phyloP scores from a whole-genome alignment of 1,140 invertebrate genomes.

The Brachionus calyciflorus region DNA sequence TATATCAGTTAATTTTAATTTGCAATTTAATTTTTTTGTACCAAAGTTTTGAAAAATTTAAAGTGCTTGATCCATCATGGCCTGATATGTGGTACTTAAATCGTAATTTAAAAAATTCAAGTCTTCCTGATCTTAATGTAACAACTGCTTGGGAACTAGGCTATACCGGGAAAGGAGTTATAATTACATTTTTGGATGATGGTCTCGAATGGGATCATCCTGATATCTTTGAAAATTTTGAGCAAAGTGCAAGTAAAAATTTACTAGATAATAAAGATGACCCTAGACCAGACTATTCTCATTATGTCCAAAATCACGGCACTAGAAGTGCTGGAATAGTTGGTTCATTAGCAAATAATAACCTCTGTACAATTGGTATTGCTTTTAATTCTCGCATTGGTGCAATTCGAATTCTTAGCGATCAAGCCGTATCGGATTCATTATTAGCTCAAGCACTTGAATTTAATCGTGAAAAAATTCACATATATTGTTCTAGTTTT shows the following conservation, averaged over 20 bases:
- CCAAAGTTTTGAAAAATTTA: not conserved
- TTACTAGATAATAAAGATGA: slow-evolving; percentile 79
- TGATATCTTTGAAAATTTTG: slow-evolving; percentile 73
- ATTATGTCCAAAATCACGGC: slow-evolving; percentile 69
- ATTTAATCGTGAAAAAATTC: slow-evolving; percentile 71
- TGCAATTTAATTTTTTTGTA: too few relatives aligned
- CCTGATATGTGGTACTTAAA: slow-evolving; percentile 40
- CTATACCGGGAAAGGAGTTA: slow-evolving; percentile 57
- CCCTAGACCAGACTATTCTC: slow-evolving; percentile 63
- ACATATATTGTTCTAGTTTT: slow-evolving; percentile 62
- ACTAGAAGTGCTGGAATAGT: slow-evolving; percentile 98
- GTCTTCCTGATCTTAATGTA: slow-evolving; percentile 59
- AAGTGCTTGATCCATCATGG: slow-evolving; percentile 14
- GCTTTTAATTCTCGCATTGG: slow-evolving; percentile 88
- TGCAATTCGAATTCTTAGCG: slow-evolving; percentile 93
- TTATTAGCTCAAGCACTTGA: slow-evolving; percentile 91
- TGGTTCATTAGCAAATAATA: slow-evolving; percentile 92
- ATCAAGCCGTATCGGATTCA: slow-evolving; percentile 94
- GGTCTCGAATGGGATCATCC: slow-evolving; percentile 60
- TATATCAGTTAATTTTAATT: too few relatives aligned
- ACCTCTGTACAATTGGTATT: slow-evolving; percentile 90
- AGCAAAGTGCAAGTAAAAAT: slow-evolving; percentile 87
- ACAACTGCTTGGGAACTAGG: slow-evolving; percentile 64
- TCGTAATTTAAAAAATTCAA: not conserved
- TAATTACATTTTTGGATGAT: slow-evolving; percentile 60